These are phyloP conservation scores for Coleophora deauratella DNA, from an alignment of 2,888 invertebrate genomes.

Conservation along the genomic window DNA sequence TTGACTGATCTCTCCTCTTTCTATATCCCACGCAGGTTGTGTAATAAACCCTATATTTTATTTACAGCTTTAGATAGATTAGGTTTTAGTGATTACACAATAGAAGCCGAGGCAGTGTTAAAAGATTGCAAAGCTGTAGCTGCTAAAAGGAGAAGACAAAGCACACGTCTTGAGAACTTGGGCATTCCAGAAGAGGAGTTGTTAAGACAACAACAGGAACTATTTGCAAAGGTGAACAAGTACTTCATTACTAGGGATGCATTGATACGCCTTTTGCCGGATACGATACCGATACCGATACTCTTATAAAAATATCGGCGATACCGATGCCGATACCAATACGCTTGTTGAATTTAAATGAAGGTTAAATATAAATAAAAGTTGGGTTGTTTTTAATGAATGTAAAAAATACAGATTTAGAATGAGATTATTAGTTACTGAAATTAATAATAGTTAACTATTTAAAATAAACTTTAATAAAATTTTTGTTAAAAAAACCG, in stretches of 20 bases:
- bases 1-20: background rate
- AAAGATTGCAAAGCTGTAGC: slow-evolving; percentile 97
- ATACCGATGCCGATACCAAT: too few species aligned
- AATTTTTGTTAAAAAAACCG: too few species aligned
- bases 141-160: slow-evolving; percentile 95
- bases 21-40: background rate
- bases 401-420: too few species aligned
- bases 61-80: slow-evolving; percentile 86
- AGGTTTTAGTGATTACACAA: slow-evolving; percentile 94
- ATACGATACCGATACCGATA: too few species aligned
- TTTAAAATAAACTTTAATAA: too few species aligned
- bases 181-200: slow-evolving; percentile 99
- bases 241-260: background rate
- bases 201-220: slow-evolving; percentile 95
- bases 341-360: too few species aligned
- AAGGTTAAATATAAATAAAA: too few species aligned
- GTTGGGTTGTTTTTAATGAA: too few species aligned
- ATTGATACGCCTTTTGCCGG: too few species aligned
- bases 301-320: too few species aligned
- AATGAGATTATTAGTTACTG: too few species aligned
- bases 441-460: too few species aligned
- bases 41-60: background rate
- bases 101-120: slow-evolving; percentile 95
- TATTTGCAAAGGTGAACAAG: slow-evolving; percentile 86
- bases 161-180: slow-evolving; percentile 96